Evolutionary conservation across 2,888 invertebrate genomes (phyloP).

Genomic region (Dendrolimus houi): DNA sequence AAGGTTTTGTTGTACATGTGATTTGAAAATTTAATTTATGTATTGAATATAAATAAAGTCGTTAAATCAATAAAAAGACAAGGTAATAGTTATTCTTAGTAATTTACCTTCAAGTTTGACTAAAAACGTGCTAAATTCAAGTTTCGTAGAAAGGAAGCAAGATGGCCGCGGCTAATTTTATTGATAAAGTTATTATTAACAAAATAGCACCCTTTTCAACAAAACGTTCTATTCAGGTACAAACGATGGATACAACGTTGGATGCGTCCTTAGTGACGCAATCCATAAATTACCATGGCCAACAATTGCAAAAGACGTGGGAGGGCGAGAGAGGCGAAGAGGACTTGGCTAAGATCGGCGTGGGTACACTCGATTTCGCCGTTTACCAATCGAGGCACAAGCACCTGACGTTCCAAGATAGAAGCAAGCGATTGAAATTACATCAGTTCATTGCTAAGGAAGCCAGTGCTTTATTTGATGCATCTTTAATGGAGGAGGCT

Average conservation of each 20-base stretch:
- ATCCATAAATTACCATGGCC: conserved; percentile 90
- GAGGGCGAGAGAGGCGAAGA: conserved; percentile 88
- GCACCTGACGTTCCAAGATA: conserved; percentile 88
- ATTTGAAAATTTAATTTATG: no score
- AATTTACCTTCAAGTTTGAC: no score
- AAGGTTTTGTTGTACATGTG: no score
- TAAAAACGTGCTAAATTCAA: no score
- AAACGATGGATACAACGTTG: conserved; percentile 55
- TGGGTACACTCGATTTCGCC: conserved; percentile 80
- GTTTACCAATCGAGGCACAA: conserved; percentile 88
- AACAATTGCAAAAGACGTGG: conserved; percentile 92
- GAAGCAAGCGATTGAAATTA: conserved; percentile 87
- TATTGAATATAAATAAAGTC: no score
- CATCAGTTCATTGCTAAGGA: conserved; percentile 93
- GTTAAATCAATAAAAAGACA: no score
- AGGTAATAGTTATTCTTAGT: no score
- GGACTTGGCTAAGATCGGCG: conserved; percentile 80
- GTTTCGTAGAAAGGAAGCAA: conserved; percentile 9
- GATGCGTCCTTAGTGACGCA: conserved; percentile 78
- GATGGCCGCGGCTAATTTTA: conserved; percentile 21
- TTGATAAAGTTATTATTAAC: background rate
- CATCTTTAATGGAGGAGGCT: conserved; percentile 60
- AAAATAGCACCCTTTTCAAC: background rate
- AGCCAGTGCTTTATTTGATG: conserved; percentile 84
- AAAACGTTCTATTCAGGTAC: conserved; percentile 12